phyloP scores from a whole-genome alignment of 2,113 vertebrate genomes.

The Rousettus leschenaultii region DNA sequence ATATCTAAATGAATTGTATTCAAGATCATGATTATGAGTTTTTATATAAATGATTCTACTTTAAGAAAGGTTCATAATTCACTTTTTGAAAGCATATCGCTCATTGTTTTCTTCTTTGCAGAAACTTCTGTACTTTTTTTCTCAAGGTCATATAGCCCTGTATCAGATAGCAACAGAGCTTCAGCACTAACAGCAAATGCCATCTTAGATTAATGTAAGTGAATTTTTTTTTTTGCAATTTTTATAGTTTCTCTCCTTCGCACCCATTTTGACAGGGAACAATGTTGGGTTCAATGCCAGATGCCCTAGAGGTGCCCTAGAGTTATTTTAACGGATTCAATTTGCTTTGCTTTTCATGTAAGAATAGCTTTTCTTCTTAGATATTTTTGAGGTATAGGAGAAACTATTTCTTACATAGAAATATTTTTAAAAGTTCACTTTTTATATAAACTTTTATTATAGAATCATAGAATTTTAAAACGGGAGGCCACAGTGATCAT shows the following conservation, averaged over 20 bases:
- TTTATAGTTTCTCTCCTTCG: conserved; percentile 64
- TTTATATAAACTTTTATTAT: conserved; percentile 49
- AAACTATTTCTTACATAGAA: conserved; percentile 17
- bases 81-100: neutral
- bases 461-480: conserved; percentile 28
- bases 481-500: neutral
- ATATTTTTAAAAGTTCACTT: conserved; percentile 41
- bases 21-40: neutral
- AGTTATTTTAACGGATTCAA: conserved; percentile 72
- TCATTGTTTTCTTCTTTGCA: conserved; percentile 47
- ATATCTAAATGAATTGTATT: neutral
- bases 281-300: conserved; percentile 46
- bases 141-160: conserved; percentile 69
- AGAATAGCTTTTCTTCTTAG: conserved; percentile 39
- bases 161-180: conserved; percentile 73
- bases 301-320: conserved; percentile 61
- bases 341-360: conserved; percentile 67
- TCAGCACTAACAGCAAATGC: conserved; percentile 74
- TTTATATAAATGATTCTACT: neutral
- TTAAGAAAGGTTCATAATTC: neutral
- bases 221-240: conserved; percentile 67
- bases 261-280: conserved; percentile 70
- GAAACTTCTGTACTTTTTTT: conserved; percentile 58
- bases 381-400: conserved; percentile 38
- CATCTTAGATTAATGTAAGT: conserved; percentile 80